Base-by-base conservation (phyloP, 1,140 invertebrate species). In the Solenopsis fugax region DNA sequence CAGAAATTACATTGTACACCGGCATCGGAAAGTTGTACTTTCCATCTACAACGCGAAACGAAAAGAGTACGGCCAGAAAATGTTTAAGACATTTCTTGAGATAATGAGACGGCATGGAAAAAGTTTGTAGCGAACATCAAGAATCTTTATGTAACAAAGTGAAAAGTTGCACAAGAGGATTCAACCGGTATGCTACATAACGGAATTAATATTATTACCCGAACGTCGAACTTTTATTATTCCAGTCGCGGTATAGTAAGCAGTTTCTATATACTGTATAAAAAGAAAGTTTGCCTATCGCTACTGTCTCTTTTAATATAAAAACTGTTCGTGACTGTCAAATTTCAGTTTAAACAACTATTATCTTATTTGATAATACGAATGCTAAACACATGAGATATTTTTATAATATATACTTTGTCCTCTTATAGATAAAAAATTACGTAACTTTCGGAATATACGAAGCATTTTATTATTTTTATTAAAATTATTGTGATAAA, bases 111-210 rank as follows among this genome's bases (percentile, higher is more conserved):
- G 80, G 80, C 80, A 62, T 60, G 54, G 45, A 75, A 75, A 84
- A 84, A 84, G 80, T 84, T 84, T 48, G 69, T 54, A 34, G 24
- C 54, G 37, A 71, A 84, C 54, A 56, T 84, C 54, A 84, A 73
- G 80, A 84, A 75, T 84, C 78, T 34, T 45, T 73, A 84, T 84
- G 24, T 58, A 84, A 73, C 80, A 75, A 84, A 84, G 80, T 41
- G 54, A 73, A 84, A 84, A 84, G 69, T 75, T 81, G 41, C 18
- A 75, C 67, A 60, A 50, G 80, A 75, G 41, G 45, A 50, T 69
- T 69, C 65, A 69, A 62, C 41, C 80, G 80, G 54, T 50, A 84
- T 60, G 54, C 80, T 84, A 48, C 41, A 58, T 60, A 84, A 73
- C 69, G 45, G n/a, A 84, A 84, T 84, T 75, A 84, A 56, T 60